Percentiles rank a stretch among this genome's conserved stretches.
Conservation (phyloP, 2,888 invertebrate genomes). For the Cephus runcator region DNA sequence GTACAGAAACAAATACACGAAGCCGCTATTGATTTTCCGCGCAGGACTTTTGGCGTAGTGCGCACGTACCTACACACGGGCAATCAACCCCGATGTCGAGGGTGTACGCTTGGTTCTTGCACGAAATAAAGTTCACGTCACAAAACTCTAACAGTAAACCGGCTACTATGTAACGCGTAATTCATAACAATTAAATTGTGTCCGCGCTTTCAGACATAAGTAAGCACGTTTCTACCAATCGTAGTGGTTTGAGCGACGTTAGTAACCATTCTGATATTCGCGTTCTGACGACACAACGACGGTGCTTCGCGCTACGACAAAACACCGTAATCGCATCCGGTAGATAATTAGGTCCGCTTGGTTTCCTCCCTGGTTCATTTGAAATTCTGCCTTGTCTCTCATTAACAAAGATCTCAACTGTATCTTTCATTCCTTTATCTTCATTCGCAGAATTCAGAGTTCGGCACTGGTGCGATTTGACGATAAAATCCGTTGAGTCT, state of each 20-base stretch:
- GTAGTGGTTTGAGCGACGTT: neutral
- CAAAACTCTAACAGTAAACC: slow-evolving; percentile 26
- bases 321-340: neutral
- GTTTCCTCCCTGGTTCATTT: neutral
- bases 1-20: slow-evolving; percentile 2
- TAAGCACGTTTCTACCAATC: neutral
- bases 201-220: neutral
- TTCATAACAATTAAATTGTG: slow-evolving; percentile 14
- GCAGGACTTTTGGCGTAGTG: slow-evolving; percentile 47
- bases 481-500: neutral
- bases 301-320: neutral
- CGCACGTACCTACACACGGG: slow-evolving; percentile 48
- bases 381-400: neutral
- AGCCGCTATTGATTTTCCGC: slow-evolving; percentile 58
- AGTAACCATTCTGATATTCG: neutral
- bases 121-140: slow-evolving; percentile 44
- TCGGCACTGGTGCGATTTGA: neutral
- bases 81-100: slow-evolving; percentile 25
- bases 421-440: neutral
- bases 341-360: neutral
- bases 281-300: neutral
- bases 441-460: neutral
- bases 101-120: slow-evolving; percentile 33
- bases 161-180: slow-evolving; percentile 1
- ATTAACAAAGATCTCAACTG: neutral